Conservation (phyloP, 2,797 vertebrate genomes). For the Oryzias sinensis region DNA sequence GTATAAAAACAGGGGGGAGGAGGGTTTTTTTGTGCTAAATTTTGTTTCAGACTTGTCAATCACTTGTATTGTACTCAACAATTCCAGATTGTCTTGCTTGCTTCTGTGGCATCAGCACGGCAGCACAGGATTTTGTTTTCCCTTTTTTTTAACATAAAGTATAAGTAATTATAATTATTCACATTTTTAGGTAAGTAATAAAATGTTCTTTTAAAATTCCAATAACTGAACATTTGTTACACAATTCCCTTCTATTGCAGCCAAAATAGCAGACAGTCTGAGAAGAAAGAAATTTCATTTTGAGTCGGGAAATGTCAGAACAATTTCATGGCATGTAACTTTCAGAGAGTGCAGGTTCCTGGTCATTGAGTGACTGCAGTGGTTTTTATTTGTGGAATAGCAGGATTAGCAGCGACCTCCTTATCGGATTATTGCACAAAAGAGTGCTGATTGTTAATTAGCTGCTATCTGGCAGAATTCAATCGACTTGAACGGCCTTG, state of each 20-base stretch:
- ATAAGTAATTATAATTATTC: too few species aligned
- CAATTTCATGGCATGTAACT: slow-evolving; percentile 29
- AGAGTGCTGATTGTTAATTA: slow-evolving; percentile 55
- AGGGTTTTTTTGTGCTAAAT: too few species aligned
- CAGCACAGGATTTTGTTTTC: too few species aligned
- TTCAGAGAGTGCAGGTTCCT: slow-evolving; percentile 24
- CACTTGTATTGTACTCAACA: too few species aligned
- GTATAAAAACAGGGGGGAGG: too few species aligned
- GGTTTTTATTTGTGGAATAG: slow-evolving; percentile 21
- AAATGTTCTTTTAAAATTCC: too few species aligned
- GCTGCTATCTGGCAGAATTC: slow-evolving; percentile 42
- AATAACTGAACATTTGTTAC: too few species aligned
- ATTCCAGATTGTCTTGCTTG: too few species aligned
- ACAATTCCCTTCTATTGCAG: slow-evolving; percentile 6
- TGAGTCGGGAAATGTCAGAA: slow-evolving; percentile 38
- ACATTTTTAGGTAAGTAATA: too few species aligned
- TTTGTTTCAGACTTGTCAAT: too few species aligned
- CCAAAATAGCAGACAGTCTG: neutral
- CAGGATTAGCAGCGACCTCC: slow-evolving; percentile 27
- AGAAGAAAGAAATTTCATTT: slow-evolving; percentile 20
- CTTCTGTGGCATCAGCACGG: too few species aligned
- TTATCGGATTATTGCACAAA: slow-evolving; percentile 59
- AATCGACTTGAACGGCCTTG: slow-evolving; percentile 34
- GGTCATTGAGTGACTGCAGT: slow-evolving; percentile 19
- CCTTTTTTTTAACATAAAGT: too few species aligned